These are phyloP conservation scores for Crocidura indochinensis DNA, from an alignment of 2,797 vertebrate genomes.

Conservation along the genomic window DNA sequence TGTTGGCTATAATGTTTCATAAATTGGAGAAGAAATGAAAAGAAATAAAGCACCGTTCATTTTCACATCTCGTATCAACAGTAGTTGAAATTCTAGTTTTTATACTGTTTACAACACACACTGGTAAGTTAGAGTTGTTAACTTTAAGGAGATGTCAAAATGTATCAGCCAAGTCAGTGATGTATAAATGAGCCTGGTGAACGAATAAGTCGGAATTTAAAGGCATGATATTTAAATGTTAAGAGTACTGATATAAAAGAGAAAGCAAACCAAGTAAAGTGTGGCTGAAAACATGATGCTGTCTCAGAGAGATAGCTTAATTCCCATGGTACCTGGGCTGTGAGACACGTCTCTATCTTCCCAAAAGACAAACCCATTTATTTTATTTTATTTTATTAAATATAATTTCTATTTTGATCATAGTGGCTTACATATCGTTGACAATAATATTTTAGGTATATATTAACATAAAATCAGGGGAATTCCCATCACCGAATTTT, in stretches of 20 bases:
- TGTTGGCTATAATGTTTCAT: background rate
- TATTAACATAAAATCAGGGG: too few relatives aligned
- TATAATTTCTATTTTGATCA: too few relatives aligned
- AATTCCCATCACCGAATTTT: too few relatives aligned
- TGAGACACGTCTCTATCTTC: background rate
- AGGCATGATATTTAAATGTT: background rate
- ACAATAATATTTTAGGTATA: too few relatives aligned
- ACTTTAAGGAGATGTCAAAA: background rate
- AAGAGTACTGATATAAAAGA: background rate
- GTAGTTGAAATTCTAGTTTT: background rate
- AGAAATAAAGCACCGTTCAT: conserved; percentile 7
- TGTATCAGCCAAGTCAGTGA: background rate
- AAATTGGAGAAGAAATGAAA: conserved; percentile 29
- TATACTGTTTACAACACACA: background rate
- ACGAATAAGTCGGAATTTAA: conserved; percentile 25
- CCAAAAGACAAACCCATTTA: too few relatives aligned
- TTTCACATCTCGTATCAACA: background rate
- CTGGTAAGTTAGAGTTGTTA: background rate
- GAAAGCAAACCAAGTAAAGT: background rate
- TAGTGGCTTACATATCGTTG: too few relatives aligned
- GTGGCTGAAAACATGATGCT: too few relatives aligned
- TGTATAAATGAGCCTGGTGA: background rate
- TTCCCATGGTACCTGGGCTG: background rate
- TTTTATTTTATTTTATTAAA: too few relatives aligned
- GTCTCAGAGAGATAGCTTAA: background rate